Conservation (phyloP, 37 sponge, comb jelly and placozoan species). For the Petrosia ficiformis region DNA sequence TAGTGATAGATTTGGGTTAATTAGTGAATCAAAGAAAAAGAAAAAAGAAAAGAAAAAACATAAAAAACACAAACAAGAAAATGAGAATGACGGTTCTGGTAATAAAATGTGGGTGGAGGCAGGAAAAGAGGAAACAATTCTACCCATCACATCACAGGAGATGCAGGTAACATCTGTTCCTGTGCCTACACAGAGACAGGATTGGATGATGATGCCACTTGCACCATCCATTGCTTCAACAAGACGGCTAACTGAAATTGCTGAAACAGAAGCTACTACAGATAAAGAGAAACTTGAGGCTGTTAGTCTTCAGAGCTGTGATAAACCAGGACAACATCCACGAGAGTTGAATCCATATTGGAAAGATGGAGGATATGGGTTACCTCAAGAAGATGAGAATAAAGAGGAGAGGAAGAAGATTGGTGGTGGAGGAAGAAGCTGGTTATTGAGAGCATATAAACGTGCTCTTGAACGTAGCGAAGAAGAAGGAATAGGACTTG, state of each 20-base stretch:
- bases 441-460: conserved; percentile 72
- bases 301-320: neutral
- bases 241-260: neutral
- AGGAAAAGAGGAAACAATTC: neutral
- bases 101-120: conserved; percentile 43
- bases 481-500: conserved; percentile 18
- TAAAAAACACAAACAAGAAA: neutral
- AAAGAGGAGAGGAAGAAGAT: neutral
- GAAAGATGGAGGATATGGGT: conserved; percentile 78
- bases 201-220: conserved; percentile 49
- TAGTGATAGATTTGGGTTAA: conserved; percentile 3
- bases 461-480: conserved; percentile 68
- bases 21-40: conserved; percentile 31
- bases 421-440: conserved; percentile 65
- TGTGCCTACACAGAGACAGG: conserved; percentile 19
- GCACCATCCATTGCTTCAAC: neutral
- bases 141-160: neutral
- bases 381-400: conserved; percentile 21
- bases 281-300: conserved; percentile 14
- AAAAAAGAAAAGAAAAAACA: conserved; percentile 31
- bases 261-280: neutral
- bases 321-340: conserved; percentile 68
- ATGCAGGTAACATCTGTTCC: neutral
- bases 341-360: conserved; percentile 83
- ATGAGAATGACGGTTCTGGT: neutral